A percentile compares a stretch with the other conserved stretches of the same genome.
Evolutionary conservation across 2,113 vertebrate species (phyloP).

Genomic region (Grallaria varia): DNA sequence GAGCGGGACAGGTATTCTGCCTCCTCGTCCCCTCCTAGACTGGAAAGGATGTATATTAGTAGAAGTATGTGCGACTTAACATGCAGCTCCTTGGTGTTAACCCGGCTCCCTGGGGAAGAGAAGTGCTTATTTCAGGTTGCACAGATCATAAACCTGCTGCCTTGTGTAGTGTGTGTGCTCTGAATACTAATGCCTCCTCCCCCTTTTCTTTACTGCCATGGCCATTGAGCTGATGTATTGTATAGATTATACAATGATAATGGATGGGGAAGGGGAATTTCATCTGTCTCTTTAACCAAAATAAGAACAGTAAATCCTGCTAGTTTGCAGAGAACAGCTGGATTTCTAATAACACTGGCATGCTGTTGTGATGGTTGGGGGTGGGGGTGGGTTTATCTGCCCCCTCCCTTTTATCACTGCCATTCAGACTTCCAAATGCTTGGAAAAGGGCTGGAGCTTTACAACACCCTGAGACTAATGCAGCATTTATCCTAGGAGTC

Average conservation of each 20-base stretch:
- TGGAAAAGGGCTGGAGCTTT: not conserved
- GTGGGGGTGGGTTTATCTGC: not conserved
- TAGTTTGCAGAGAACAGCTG: slow-evolving; percentile 23
- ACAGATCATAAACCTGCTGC: slow-evolving; percentile 48
- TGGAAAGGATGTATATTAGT: not conserved
- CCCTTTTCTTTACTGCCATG: not conserved
- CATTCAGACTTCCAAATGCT: not conserved
- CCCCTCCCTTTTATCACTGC: not conserved
- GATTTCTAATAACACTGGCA: not conserved
- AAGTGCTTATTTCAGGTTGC: slow-evolving; percentile 23
- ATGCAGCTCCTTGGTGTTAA: not conserved
- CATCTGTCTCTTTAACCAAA: slow-evolving; percentile 23
- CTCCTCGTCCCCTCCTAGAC: not conserved
- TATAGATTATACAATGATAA: slow-evolving; percentile 4
- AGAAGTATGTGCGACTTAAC: not conserved
- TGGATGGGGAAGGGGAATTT: slow-evolving; percentile 29
- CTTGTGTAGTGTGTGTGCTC: not conserved
- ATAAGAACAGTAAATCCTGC: slow-evolving; percentile 13
- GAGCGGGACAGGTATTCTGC: not conserved
- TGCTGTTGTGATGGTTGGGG: not conserved
- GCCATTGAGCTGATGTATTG: slow-evolving; percentile 42
- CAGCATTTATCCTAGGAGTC: not conserved
- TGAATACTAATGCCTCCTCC: slow-evolving; percentile 8
- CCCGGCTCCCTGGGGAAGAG: not conserved
- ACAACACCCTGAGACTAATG: not conserved